phyloP scores from a whole-genome alignment of 2,888 invertebrate genomes.

The Cephus sareptanus region DNA sequence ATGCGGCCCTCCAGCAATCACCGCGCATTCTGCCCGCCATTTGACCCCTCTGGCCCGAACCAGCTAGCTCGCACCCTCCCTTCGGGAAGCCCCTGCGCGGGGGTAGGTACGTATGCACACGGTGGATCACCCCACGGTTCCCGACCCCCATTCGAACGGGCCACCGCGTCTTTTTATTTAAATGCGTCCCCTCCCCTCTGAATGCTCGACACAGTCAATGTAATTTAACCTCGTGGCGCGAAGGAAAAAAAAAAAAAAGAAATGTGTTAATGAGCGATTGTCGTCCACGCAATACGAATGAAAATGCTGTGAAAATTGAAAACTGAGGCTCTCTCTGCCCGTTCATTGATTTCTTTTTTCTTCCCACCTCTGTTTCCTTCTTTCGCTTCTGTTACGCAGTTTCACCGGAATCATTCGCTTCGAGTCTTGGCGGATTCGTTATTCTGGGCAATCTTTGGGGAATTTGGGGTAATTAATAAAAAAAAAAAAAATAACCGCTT shows the following conservation, averaged over 20 bases:
- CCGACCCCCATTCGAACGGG: slow-evolving; percentile 34
- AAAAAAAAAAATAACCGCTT: not conserved
- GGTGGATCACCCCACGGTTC: slow-evolving; percentile 12
- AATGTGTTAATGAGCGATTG: slow-evolving; percentile 65
- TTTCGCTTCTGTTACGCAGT: not conserved
- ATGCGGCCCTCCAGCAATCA: slow-evolving; percentile 67
- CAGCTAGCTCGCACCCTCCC: slow-evolving; percentile 21
- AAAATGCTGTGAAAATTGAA: slow-evolving; percentile 54
- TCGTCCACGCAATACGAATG: slow-evolving; percentile 49
- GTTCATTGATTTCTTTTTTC: slow-evolving; percentile 15
- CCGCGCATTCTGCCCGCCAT: slow-evolving; percentile 64
- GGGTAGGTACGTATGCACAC: slow-evolving; percentile 18
- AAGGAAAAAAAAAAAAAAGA: slow-evolving; percentile 45
- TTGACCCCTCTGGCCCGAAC: slow-evolving; percentile 53
- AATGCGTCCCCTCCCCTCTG: slow-evolving; percentile 46
- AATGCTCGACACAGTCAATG: slow-evolving; percentile 48
- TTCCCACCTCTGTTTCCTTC: slow-evolving; percentile 30
- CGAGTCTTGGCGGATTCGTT: not conserved
- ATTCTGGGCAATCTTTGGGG: not conserved
- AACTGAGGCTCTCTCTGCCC: slow-evolving; percentile 13
- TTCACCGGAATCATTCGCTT: not conserved
- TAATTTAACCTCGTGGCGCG: slow-evolving; percentile 48
- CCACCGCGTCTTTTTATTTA: slow-evolving; percentile 60
- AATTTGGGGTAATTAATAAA: not conserved
- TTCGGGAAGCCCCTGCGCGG: slow-evolving; percentile 7